Conservation (phyloP, 1,140 invertebrate species). For the Apis mellifera region Amel_HAv3.1 CM009943.2:6561001-6561500, state of each 20-base stretch:
- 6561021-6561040: too few species aligned
- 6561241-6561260: constrained; percentile 43
- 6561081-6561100: too few species aligned
- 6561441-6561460: neutral
- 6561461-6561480: neutral
- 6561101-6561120: too few species aligned
- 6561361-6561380: constrained; percentile 55
- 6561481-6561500: constrained; percentile 4
- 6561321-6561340: constrained; percentile 1
- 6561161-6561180: constrained; percentile 41
- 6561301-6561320: constrained; percentile 57
- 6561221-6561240: constrained; percentile 47
- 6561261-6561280: constrained; percentile 54
- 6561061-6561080: too few species aligned
- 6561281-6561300: constrained; percentile 57
- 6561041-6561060: too few species aligned
- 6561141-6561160: constrained; percentile 31
- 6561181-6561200: constrained; percentile 27
- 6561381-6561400: constrained; percentile 22
- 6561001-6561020: too few species aligned
- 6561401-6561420: neutral
- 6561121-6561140: neutral
- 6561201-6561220: constrained; percentile 31
- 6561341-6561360: constrained; percentile 30
- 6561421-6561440: constrained; percentile 24